Percentiles rank a stretch among this genome's conserved stretches.
Evolutionary conservation across 2,797 vertebrate species (phyloP).

Genomic region (Aythya fuligula): DNA sequence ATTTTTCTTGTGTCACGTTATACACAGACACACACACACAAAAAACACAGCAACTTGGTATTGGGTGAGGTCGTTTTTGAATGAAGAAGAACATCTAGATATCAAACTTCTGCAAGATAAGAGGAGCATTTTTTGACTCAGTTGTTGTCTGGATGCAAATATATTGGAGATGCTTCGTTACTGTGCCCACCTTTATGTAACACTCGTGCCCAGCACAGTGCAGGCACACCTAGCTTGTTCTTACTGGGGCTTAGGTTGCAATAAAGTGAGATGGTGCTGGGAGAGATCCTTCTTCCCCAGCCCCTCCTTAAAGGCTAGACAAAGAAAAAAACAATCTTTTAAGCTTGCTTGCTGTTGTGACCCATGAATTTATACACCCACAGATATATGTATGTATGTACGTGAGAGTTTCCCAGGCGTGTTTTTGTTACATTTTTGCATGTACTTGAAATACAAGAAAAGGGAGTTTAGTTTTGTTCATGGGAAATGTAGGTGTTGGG

Average conservation of each 20-base stretch:
- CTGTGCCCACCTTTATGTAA: background rate
- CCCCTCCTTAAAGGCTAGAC: background rate
- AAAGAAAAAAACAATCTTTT: background rate
- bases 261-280: background rate
- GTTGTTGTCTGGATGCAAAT: background rate
- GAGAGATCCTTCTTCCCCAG: background rate
- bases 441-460: background rate
- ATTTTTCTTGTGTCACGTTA: background rate
- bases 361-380: background rate
- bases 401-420: background rate
- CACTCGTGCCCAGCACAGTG: accelerated
- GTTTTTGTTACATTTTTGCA: background rate
- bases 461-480: accelerated
- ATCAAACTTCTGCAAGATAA: background rate
- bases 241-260: background rate
- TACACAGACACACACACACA: no score
- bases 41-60: background rate
- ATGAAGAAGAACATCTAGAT: background rate
- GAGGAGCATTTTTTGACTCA: background rate
- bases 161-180: background rate
- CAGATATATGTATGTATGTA: no score
- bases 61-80: background rate
- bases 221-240: background rate
- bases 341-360: background rate
- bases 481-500: background rate